Percentiles rank a stretch among this genome's conserved stretches.
Conservation (phyloP, 2,888 invertebrate species). For the Myopa tessellatipennis region DNA sequence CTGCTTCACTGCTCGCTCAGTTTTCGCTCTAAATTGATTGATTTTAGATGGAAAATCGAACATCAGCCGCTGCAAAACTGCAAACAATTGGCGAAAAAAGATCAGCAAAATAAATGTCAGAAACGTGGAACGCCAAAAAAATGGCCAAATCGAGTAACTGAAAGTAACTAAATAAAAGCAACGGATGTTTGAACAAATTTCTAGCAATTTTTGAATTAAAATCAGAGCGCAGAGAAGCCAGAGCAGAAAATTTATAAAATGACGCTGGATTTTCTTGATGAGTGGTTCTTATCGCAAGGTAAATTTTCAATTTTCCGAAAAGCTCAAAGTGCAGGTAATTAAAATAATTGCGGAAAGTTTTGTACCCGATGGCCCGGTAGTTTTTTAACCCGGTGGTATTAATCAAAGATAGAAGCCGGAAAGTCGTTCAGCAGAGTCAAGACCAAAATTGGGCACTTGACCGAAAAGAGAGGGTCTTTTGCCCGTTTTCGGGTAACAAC, state of each 20-base stretch:
- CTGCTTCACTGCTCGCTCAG: neutral
- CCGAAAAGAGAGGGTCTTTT: neutral
- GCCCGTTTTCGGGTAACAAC: slow-evolving; percentile 4
- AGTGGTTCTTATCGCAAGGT: slow-evolving; percentile 68
- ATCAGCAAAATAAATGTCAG: slow-evolving; percentile 32
- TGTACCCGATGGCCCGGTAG: neutral
- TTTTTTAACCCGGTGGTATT: neutral
- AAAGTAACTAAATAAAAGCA: neutral
- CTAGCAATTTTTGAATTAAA: slow-evolving; percentile 19
- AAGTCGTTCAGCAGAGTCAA: neutral
- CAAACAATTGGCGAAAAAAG: neutral
- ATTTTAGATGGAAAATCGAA: slow-evolving; percentile 34
- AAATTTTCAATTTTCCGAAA: slow-evolving; percentile 48
- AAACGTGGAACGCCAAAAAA: neutral
- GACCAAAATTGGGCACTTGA: slow-evolving; percentile 24
- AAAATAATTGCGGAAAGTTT: slow-evolving; percentile 9
- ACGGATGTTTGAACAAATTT: neutral
- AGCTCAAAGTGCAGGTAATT: slow-evolving; percentile 1
- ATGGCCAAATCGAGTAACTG: slow-evolving; percentile 7
- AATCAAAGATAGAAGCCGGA: neutral
- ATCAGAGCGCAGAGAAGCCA: neutral
- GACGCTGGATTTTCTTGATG: slow-evolving; percentile 65
- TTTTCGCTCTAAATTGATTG: slow-evolving; percentile 33
- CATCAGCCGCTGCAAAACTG: slow-evolving; percentile 20
- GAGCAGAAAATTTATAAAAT: slow-evolving; percentile 35